These are phyloP conservation scores for Frieseomelitta varia DNA, from an alignment of 1,140 invertebrate species.

Conservation along the genomic window DNA sequence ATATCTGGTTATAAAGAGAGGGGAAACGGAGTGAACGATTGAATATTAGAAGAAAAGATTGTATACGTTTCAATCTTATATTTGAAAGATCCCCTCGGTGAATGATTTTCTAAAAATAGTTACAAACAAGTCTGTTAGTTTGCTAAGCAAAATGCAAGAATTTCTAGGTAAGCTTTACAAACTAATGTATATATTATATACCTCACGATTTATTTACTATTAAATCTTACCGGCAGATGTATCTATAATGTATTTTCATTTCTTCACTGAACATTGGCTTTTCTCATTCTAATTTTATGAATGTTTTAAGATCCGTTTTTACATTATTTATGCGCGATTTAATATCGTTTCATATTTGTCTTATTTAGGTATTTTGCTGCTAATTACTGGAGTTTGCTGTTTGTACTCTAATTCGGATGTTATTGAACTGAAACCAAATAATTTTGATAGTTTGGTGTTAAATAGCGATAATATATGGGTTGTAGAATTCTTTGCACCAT, in stretches of 20 bases:
- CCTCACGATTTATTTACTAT: neutral
- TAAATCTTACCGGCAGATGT: conserved; percentile 20
- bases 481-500: conserved; percentile 97
- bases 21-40: conserved; percentile 34
- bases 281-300: neutral
- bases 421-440: conserved; percentile 93
- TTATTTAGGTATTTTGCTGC: conserved; percentile 53
- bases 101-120: conserved; percentile 11
- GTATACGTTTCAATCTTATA: conserved; percentile 22
- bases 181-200: neutral
- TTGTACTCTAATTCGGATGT: conserved; percentile 94
- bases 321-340: conserved; percentile 15
- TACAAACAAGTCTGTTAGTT: neutral
- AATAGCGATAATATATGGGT: conserved; percentile 94
- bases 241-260: neutral
- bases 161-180: conserved; percentile 42
- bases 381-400: conserved; percentile 82
- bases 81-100: conserved; percentile 10
- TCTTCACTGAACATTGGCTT: neutral
- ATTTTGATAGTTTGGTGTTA: conserved; percentile 94
- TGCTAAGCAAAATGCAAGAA: conserved; percentile 37
- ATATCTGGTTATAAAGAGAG: conserved; percentile 39
- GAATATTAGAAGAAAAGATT: conserved; percentile 66
- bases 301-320: conserved; percentile 9
- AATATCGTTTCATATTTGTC: conserved; percentile 8